These are phyloP conservation scores for Ceratosolen solmsi DNA, from an alignment of 1,140 invertebrate species.

Conservation along the genomic window DNA sequence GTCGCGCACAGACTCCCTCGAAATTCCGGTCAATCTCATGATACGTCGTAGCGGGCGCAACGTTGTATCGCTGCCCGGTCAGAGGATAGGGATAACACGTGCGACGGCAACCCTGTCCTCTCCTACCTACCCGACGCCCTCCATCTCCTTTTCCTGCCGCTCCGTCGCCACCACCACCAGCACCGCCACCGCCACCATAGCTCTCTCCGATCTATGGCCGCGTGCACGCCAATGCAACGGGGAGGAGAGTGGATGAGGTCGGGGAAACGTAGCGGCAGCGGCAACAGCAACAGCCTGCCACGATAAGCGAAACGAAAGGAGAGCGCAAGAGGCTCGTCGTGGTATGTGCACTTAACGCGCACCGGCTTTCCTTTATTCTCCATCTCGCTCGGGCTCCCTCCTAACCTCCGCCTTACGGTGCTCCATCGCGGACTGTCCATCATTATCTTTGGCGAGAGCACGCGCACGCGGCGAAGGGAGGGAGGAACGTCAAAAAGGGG, in stretches of 20 bases:
- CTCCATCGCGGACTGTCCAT: neutral
- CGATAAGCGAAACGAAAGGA: neutral
- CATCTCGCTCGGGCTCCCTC: neutral
- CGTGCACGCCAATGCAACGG: neutral
- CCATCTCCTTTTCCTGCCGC: neutral
- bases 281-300: neutral
- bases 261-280: neutral
- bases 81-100: slow-evolving; percentile 12
- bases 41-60: slow-evolving; percentile 32
- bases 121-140: neutral
- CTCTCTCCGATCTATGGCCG: neutral
- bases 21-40: neutral
- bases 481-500: neutral
- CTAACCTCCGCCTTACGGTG: neutral
- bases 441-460: neutral
- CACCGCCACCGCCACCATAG: no score
- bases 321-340: neutral
- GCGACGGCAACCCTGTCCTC: slow-evolving; percentile 35
- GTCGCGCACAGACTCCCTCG: no score
- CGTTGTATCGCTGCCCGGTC: slow-evolving; percentile 26
- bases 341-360: neutral
- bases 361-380: neutral
- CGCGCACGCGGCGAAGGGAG: neutral
- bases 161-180: no score
- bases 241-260: neutral